A percentile compares a stretch with the other conserved stretches of the same genome.
Evolutionary conservation across 2,113 vertebrate genomes (phyloP).

Genomic region (Labeo catla): DNA sequence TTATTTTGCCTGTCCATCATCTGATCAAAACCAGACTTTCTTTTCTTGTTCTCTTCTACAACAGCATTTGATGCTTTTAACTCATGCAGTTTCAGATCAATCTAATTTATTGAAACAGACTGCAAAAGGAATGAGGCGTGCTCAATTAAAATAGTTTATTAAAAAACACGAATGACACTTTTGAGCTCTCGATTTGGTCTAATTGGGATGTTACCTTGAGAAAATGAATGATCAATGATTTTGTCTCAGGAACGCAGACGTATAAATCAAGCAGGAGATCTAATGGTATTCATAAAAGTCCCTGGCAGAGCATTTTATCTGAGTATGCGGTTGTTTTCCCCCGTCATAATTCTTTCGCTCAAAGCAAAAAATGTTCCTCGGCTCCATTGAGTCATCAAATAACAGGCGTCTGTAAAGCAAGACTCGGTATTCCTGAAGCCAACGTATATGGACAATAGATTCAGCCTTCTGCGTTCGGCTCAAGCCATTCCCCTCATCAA

Average conservation of each 20-base stretch:
- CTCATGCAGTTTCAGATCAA: background rate
- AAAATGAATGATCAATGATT: background rate
- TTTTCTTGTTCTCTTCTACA: background rate
- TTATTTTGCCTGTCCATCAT: constrained; percentile 53
- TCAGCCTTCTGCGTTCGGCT: constrained; percentile 14
- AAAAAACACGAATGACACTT: background rate
- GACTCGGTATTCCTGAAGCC: constrained; percentile 2
- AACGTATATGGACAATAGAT: constrained; percentile 27
- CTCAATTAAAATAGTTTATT: background rate
- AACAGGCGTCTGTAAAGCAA: constrained; percentile 16
- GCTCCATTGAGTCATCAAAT: constrained; percentile 36
- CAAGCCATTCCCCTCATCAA: constrained; percentile 37
- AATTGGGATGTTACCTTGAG: constrained; percentile 19
- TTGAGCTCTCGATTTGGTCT: background rate
- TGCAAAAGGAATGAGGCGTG: background rate
- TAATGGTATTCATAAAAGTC: constrained; percentile 21
- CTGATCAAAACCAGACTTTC: background rate
- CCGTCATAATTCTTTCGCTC: constrained; percentile 16
- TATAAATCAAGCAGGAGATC: constrained; percentile 15
- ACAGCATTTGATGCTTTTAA: background rate
- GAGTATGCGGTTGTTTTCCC: constrained; percentile 6
- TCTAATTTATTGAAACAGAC: background rate
- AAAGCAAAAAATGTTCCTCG: constrained; percentile 17
- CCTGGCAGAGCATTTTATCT: constrained; percentile 27
- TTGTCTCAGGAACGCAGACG: background rate